Evolutionary conservation across 2,797 vertebrate species (phyloP).

Genomic region (Darevskia mixta): DNA sequence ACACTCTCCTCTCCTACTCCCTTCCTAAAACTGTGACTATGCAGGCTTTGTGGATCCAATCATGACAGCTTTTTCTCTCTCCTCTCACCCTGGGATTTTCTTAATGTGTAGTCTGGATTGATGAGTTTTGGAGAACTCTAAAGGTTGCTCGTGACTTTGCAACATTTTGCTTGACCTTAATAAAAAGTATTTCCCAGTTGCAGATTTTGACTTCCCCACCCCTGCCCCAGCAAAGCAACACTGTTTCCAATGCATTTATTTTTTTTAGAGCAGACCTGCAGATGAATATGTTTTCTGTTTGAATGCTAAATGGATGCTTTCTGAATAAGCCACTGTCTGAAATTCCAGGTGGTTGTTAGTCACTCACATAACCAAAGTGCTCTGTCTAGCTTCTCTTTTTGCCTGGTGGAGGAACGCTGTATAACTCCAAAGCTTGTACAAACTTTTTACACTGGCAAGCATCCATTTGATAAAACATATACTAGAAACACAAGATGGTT

Average conservation of each 20-base stretch:
- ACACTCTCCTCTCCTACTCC: neutral
- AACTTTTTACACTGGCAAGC: neutral
- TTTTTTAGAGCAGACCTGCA: neutral
- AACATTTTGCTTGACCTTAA: neutral
- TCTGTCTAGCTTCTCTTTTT: neutral
- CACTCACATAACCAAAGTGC: neutral
- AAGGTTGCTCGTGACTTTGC: neutral
- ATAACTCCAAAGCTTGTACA: neutral
- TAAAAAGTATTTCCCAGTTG: neutral
- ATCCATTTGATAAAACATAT: neutral
- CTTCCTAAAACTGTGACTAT: neutral
- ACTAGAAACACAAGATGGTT: neutral
- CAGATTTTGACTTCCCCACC: neutral
- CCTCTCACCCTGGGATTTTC: neutral
- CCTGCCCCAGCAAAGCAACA: neutral
- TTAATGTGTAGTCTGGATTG: neutral
- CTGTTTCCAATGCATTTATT: neutral
- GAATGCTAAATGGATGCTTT: neutral
- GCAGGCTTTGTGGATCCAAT: neutral
- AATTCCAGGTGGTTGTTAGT: neutral
- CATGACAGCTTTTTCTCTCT: neutral
- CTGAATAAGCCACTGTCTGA: constrained; percentile 1
- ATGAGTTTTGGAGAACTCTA: neutral
- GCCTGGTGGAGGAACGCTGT: neutral
- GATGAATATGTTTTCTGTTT: neutral